Percentiles rank a stretch among this genome's conserved stretches.
Evolutionary conservation across 2,113 vertebrate species (phyloP).

Genomic region (Prionailurus bengalensis): DNA sequence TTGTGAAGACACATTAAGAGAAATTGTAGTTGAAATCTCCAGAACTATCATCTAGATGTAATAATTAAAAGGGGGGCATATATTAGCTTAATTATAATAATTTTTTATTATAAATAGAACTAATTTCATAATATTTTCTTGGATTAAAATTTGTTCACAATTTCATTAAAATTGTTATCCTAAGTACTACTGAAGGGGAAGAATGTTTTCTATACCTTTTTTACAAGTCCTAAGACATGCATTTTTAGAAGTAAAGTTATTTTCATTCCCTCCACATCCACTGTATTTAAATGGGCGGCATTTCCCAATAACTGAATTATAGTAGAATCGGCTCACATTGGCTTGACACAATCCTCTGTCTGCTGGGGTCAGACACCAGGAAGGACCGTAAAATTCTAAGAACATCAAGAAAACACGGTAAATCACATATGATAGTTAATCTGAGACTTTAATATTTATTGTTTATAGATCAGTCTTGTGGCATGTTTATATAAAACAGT

Average conservation of each 20-base stretch:
- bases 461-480: neutral
- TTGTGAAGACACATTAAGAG: neutral
- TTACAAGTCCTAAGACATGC: constrained; percentile 90
- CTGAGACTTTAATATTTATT: neutral
- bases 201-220: constrained; percentile 82
- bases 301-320: constrained; percentile 83
- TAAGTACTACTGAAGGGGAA: neutral
- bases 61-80: neutral
- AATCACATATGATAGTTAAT: neutral
- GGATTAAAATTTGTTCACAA: constrained; percentile 7
- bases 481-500: neutral
- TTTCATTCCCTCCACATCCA: constrained; percentile 95
- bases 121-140: neutral
- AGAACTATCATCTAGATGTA: neutral
- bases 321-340: constrained; percentile 88
- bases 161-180: neutral
- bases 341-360: constrained; percentile 90
- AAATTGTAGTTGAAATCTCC: neutral
- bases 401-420: constrained; percentile 62
- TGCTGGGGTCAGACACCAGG: constrained; percentile 85
- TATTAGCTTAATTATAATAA: neutral
- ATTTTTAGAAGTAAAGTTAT: constrained; percentile 91
- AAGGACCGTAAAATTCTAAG: constrained; percentile 83
- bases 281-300: constrained; percentile 92
- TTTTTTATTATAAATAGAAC: neutral